Base-by-base conservation (phyloP, 2,888 invertebrate species). In the Stomorhina lunata region DNA sequence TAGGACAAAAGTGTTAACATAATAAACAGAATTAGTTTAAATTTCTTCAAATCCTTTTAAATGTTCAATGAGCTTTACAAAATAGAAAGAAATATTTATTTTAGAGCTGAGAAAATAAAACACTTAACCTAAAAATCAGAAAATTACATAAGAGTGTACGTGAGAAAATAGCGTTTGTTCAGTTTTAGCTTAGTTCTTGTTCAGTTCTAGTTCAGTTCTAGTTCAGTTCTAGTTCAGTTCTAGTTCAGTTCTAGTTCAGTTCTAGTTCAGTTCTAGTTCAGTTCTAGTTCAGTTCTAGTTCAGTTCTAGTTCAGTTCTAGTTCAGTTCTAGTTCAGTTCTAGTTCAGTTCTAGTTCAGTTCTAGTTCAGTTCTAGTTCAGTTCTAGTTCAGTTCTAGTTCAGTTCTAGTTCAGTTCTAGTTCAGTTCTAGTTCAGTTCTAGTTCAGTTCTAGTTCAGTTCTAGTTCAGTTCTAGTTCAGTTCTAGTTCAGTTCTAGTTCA, bases 1-100 rank as follows among this genome's bases (percentile, higher is more conserved):
- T 53, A 55, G 55, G 55, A 61, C 40, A 20, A n/a, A 53, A 63
- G n/a, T 63, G 40, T 55, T 43, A 43, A 29, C 34, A 57, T 57
- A 17, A 45, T 32, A 69, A 61, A 61, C 45, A 12, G 20, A 69
- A 61, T 68, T 43, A 53, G 63, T 53, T 77, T 69, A 40, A 53
- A 69, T 61, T 43, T 32, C 10, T 43, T 50, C 22, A 59, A 68
- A 68, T 61, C 68, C 50, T 61, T 43, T 69, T 25, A 34, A 69
- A 50, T 61, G 32, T 53, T 50, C 22, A 59, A 50, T 59, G 32
- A 69, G 68, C 68, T 77, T 69, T 50, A 29, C 29, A 29, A 25
- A 34, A 66, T 53, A 20, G 22, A 50, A 66, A 17, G 15, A 27
- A 17, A 15, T 4, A 55, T 32, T 3, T 55, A 32, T 55, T 29